Conservation (phyloP, 2,113 vertebrate species). For the Chaetodon trifascialis region DNA sequence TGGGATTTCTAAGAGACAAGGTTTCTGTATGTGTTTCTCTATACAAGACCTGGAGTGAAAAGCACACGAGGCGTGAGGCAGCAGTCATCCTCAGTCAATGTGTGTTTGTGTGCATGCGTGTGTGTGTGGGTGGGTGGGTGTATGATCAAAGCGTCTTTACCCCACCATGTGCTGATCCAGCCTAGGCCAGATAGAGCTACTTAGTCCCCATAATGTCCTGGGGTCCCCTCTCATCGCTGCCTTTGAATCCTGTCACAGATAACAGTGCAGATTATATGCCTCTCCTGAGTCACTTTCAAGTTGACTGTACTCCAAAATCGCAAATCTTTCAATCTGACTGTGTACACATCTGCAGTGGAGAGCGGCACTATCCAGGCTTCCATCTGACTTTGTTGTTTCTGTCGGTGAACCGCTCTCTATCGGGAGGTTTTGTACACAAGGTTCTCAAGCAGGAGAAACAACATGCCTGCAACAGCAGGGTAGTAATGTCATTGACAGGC, state of each 20-base stretch:
- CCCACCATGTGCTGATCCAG: constrained; percentile 57
- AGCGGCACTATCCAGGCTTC: constrained; percentile 26
- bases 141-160: constrained; percentile 58
- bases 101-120: neutral
- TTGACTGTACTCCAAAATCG: constrained; percentile 62
- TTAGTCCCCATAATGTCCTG: constrained; percentile 66
- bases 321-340: constrained; percentile 65
- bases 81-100: constrained; percentile 4
- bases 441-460: constrained; percentile 7
- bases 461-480: neutral
- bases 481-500: neutral
- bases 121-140: constrained; percentile 1
- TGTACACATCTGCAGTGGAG: constrained; percentile 20
- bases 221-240: constrained; percentile 55
- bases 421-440: neutral
- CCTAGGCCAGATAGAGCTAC: constrained; percentile 59
- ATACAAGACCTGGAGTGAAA: neutral
- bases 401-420: neutral
- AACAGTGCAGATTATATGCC: constrained; percentile 65
- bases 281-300: constrained; percentile 69
- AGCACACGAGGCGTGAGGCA: constrained; percentile 5
- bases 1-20: too few relatives aligned
- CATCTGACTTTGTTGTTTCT: constrained; percentile 45
- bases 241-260: constrained; percentile 75
- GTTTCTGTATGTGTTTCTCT: neutral